Evolutionary conservation across 2,888 invertebrate genomes (phyloP), one percentile per base, ranked within the genome.

Genomic region (Drosophila glabriapex): DNA sequence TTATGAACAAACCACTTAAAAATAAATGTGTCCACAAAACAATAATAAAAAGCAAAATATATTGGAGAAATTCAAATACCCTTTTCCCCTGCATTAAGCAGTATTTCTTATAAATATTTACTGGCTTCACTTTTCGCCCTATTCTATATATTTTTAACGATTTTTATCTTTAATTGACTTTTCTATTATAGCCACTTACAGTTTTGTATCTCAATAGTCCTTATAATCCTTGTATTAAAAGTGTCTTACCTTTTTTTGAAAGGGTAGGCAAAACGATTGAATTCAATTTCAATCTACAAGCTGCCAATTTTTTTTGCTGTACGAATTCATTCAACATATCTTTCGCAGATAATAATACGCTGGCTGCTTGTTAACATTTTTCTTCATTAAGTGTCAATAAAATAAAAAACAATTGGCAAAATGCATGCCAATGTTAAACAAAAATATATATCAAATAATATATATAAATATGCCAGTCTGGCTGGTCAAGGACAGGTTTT

Each of bases 371-470:
- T 75, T 66, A 67, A 56, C 69, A 80, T 71, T 68, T 73, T 68
- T 80, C 71, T 73, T 72, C 66, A 81, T 83, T 72, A 76, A 82
- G 60, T 75, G 81, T 10, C 70, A 70, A 68, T 68, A 67, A 73
- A 76, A 78, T 16, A 7, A 61, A 66, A 52, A 59, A 68, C 29
- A 59, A 64, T 79, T 62, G 53, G 70, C 50, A 52, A 61, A 67
- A 61, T 64, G 37, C 61, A 58, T 63, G 59, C 55, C 60, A 78
- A 55, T 73, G 54, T 64, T 59, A 22, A 43, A 46, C 62, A 46
- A 4, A 22, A 46, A 58, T 63, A 41, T 54, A 61, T 79, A 69
- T 68, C 54, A 79, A 73, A 82, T 80, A 82, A 79, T 82, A 78
- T 70, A 81, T 75, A 22, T 22, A 16, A 7, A 73, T 9, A 73